Evolutionary conservation across 2,797 vertebrate genomes (phyloP).

Genomic region (Apogon hyalosoma): DNA sequence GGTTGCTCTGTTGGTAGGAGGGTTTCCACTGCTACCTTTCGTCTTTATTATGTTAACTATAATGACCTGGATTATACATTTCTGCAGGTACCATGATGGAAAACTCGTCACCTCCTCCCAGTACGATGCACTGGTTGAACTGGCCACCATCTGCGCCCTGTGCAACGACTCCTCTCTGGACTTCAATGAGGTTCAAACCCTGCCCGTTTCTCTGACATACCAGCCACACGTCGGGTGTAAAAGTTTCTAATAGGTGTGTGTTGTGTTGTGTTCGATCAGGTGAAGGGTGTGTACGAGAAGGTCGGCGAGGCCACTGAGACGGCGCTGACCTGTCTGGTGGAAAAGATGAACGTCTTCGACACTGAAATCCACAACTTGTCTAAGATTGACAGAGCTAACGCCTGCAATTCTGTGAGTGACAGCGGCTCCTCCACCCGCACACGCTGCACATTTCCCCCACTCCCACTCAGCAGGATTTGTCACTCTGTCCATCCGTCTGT

Average conservation of each 20-base stretch:
- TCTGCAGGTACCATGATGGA: constrained; percentile 89
- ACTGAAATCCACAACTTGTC: constrained; percentile 91
- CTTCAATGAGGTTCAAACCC: constrained; percentile 90
- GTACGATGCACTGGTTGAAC: constrained; percentile 92
- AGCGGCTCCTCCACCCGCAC: constrained; percentile 11
- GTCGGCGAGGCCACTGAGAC: constrained; percentile 98
- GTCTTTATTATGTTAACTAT: not conserved
- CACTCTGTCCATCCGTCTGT: constrained; percentile 10
- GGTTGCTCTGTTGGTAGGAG: too few relatives aligned
- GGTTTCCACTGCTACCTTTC: too few relatives aligned
- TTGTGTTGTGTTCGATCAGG: constrained; percentile 72
- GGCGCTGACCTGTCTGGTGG: constrained; percentile 93
- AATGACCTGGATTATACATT: not conserved
- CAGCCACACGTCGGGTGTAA: not conserved
- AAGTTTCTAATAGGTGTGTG: not conserved
- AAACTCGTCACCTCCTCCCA: constrained; percentile 88
- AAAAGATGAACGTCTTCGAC: constrained; percentile 99
- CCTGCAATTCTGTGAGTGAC: constrained; percentile 94
- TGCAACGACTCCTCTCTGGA: constrained; percentile 98
- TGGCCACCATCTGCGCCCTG: constrained; percentile 96
- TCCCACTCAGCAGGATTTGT: constrained; percentile 51
- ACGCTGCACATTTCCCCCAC: constrained; percentile 8
- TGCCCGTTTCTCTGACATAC: not conserved
- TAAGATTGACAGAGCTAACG: constrained; percentile 94
- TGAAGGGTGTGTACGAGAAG: constrained; percentile 95